Evolutionary conservation across 2,113 vertebrate genomes (phyloP).

Genomic region (Solenodon paradoxus): DNA sequence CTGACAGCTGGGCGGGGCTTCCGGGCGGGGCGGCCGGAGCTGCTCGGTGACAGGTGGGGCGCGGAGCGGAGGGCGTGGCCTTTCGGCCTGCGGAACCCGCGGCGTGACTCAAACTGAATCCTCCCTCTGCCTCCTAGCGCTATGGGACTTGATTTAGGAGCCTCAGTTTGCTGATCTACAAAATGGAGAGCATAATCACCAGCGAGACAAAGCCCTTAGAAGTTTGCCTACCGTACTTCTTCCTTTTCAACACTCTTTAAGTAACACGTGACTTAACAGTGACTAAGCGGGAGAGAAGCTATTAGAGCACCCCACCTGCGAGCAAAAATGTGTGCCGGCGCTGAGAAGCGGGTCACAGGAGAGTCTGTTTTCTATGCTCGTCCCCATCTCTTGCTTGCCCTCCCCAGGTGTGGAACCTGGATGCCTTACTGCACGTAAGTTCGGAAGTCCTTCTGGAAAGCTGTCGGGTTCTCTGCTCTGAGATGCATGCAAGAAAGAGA

Average conservation of each 20-base stretch:
- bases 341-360: background rate
- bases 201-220: background rate
- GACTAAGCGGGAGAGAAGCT: background rate
- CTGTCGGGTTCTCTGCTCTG: background rate
- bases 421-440: background rate
- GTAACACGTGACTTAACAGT: background rate
- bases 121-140: background rate
- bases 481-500: background rate
- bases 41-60: background rate
- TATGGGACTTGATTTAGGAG: background rate
- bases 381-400: background rate
- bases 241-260: background rate
- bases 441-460: background rate
- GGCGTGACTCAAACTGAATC: background rate
- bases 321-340: background rate
- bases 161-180: background rate
- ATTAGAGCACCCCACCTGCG: background rate
- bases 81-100: no score
- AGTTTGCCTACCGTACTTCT: background rate
- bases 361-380: background rate
- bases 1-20: no score
- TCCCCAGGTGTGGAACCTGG: background rate
- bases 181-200: background rate
- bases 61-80: accelerated
- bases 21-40: background rate